Percentiles rank a stretch among this genome's conserved stretches.
Conservation (phyloP, 2,888 invertebrate genomes). For the Agrilus biguttatus region DNA sequence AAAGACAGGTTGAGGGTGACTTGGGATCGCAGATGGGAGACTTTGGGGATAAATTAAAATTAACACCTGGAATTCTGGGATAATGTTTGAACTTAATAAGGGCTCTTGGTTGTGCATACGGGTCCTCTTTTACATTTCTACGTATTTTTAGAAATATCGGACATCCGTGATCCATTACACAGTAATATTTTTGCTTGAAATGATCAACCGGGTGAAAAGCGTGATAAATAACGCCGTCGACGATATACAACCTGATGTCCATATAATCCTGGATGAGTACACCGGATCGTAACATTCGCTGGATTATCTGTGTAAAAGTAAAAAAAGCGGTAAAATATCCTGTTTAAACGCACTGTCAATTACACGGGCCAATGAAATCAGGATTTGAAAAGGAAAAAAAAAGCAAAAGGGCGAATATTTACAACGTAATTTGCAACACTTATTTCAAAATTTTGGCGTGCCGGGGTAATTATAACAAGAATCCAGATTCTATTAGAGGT, state of each 20-base stretch:
- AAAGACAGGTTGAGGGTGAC: too few relatives aligned
- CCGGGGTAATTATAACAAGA: too few relatives aligned
- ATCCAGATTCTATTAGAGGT: too few relatives aligned
- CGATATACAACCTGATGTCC: conserved; percentile 30
- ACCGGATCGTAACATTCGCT: conserved; percentile 27
- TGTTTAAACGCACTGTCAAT: too few relatives aligned
- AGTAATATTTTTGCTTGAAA: conserved; percentile 41
- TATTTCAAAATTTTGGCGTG: too few relatives aligned
- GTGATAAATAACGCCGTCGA: conserved; percentile 25
- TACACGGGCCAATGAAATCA: too few relatives aligned
- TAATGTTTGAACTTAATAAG: conserved; percentile 19
- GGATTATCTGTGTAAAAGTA: conserved; percentile 22
- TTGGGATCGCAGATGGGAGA: too few relatives aligned
- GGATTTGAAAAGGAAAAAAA: conserved; percentile 5
- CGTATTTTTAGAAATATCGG: conserved; percentile 23
- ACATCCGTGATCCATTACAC: conserved; percentile 34
- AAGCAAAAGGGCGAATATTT: background rate
- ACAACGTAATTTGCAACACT: too few relatives aligned
- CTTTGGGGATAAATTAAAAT: conserved; percentile 5
- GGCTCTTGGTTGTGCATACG: conserved; percentile 16
- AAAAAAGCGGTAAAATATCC: too few relatives aligned
- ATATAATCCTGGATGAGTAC: conserved; percentile 30
- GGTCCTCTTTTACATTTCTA: conserved; percentile 17
- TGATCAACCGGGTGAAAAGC: conserved; percentile 31
- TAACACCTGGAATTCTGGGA: conserved; percentile 19